Percentiles rank a stretch among this genome's conserved stretches.
Evolutionary conservation across 2,113 vertebrate species (phyloP).

Genomic region (Prionailurus bengalensis): DNA sequence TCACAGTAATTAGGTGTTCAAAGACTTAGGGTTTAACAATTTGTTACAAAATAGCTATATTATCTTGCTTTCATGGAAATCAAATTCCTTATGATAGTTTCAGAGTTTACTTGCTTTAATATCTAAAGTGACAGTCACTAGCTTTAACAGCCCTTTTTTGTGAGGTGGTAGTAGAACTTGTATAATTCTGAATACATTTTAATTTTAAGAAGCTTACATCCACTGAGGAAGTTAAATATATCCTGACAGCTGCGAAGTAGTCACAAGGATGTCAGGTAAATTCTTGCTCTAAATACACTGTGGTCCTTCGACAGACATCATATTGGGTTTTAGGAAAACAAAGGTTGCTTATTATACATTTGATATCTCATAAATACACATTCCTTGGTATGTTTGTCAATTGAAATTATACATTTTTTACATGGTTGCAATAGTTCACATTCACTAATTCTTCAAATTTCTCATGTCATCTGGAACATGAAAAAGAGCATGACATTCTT

Average conservation of each 20-base stretch:
- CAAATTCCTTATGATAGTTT: not conserved
- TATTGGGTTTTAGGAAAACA: not conserved
- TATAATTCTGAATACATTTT: slow-evolving; percentile 13
- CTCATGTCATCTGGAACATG: not conserved
- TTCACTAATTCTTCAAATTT: slow-evolving; percentile 5
- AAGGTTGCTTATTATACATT: not conserved
- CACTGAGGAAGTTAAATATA: slow-evolving; percentile 32
- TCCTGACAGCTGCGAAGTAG: not conserved
- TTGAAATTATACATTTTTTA: slow-evolving; percentile 23
- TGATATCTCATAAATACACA: not conserved
- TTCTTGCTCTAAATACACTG: not conserved
- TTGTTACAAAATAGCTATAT: not conserved
- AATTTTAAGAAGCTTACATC: not conserved
- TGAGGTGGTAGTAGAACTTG: not conserved
- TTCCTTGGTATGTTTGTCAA: not conserved
- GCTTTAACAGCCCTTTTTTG: not conserved
- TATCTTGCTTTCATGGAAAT: not conserved
- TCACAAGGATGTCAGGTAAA: slow-evolving; percentile 3
- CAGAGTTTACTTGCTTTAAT: slow-evolving; percentile 1
- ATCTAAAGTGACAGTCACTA: not conserved
- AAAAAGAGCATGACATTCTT: not conserved
- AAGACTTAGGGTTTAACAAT: not conserved
- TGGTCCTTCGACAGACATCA: not conserved
- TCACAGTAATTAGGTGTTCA: not conserved
- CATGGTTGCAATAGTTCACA: not conserved